A percentile compares a stretch with the other conserved stretches of the same genome.
Evolutionary conservation across 2,888 invertebrate genomes (phyloP).

Genomic region (Eristalis tenax): DNA sequence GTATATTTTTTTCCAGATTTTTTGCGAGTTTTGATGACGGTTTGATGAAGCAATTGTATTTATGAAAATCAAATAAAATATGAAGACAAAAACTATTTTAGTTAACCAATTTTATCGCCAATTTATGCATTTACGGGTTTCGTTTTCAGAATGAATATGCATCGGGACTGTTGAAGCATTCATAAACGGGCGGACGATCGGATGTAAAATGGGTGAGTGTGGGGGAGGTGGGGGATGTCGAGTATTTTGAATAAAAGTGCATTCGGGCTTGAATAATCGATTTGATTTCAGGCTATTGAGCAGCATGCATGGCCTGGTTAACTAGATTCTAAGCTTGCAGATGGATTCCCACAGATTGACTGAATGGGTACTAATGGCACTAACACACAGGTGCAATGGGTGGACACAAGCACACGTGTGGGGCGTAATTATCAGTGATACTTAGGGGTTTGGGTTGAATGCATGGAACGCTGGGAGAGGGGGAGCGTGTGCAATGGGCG

Average conservation of each 20-base stretch:
- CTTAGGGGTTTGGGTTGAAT: background rate
- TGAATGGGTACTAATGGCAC: background rate
- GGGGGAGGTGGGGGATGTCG: background rate
- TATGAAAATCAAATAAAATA: background rate
- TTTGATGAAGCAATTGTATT: conserved; percentile 13
- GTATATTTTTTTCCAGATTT: background rate
- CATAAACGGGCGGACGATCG: conserved; percentile 11
- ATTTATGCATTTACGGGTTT: conserved; percentile 2
- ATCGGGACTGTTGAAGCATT: conserved; percentile 3
- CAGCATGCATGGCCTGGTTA: conserved; percentile 22
- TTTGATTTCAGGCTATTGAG: conserved; percentile 12
- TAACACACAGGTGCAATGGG: background rate
- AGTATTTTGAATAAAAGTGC: too few species aligned
- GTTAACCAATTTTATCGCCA: conserved; percentile 68
- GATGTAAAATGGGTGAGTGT: background rate
- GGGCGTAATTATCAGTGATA: background rate
- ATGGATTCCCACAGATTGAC: background rate
- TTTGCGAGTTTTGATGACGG: background rate
- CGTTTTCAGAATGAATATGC: background rate
- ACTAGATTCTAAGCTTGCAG: background rate
- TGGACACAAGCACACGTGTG: background rate
- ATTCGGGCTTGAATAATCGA: background rate
- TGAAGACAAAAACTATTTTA: conserved; percentile 34
- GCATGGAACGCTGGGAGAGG: background rate
- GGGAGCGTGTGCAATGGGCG: background rate